These are phyloP conservation scores for Burhinus bistriatus DNA, from an alignment of 2,113 vertebrate genomes.

Conservation along the genomic window DNA sequence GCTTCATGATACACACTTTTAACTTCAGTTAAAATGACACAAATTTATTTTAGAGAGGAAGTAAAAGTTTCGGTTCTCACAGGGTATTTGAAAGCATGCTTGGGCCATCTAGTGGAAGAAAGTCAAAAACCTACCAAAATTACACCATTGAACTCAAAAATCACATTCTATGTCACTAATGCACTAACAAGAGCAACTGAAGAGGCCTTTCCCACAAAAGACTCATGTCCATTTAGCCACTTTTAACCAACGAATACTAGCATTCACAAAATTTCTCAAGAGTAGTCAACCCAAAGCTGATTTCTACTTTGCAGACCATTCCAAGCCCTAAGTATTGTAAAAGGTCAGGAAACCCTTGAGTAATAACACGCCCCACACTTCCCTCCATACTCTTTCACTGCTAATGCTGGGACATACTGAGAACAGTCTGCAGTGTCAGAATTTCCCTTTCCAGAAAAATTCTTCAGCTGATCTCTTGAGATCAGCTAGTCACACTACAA, in stretches of 20 bases:
- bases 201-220: not conserved
- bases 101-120: slow-evolving; percentile 53
- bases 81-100: not conserved
- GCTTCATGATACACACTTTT: not conserved
- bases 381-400: not conserved
- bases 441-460: not conserved
- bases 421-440: not conserved
- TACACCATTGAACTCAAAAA: not conserved
- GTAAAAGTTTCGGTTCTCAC: not conserved
- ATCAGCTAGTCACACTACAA: not conserved
- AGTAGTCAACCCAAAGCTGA: not conserved
- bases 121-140: not conserved
- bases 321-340: not conserved
- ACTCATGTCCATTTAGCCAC: not conserved
- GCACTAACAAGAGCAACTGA: not conserved
- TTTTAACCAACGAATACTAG: not conserved
- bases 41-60: not conserved
- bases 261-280: not conserved
- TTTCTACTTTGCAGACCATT: not conserved
- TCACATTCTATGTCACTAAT: not conserved
- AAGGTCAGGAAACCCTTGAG: not conserved
- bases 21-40: not conserved
- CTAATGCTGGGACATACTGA: fast-evolving
- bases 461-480: not conserved
- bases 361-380: not conserved